Evolutionary conservation across 2,797 vertebrate species (phyloP).

Genomic region (Trematomus bernacchii): DNA sequence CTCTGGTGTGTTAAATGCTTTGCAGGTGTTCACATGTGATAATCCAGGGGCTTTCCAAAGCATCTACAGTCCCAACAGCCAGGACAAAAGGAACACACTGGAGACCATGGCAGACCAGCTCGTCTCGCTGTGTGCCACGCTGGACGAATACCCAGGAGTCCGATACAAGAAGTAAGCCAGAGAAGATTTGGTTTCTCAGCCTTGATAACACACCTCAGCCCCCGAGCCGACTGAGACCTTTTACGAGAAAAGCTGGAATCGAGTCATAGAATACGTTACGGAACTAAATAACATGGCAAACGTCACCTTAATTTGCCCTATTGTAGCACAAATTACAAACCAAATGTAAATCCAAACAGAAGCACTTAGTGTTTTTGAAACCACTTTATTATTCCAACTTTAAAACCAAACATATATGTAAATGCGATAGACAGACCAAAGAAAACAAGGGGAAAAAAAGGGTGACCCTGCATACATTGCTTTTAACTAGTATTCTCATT

Average conservation of each 20-base stretch:
- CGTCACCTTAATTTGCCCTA: neutral
- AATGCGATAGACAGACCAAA: neutral
- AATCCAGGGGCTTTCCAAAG: conserved; percentile 91
- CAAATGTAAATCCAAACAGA: neutral
- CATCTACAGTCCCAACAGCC: conserved; percentile 90
- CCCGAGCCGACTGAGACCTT: conserved; percentile 28
- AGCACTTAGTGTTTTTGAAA: neutral
- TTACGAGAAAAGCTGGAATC: conserved; percentile 24
- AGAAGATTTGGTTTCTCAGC: conserved; percentile 38
- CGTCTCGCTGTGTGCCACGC: conserved; percentile 93
- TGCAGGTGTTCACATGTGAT: conserved; percentile 93
- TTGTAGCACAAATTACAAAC: neutral
- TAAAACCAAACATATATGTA: neutral
- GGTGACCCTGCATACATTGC: too few species aligned
- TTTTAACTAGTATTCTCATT: too few species aligned
- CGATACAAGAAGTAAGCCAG: conserved; percentile 91
- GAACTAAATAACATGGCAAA: neutral
- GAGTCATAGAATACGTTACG: neutral
- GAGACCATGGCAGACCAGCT: conserved; percentile 91
- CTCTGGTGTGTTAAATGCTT: neutral
- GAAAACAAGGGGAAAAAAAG: neutral
- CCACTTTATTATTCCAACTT: accelerated
- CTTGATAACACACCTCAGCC: conserved; percentile 26
- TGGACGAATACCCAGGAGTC: conserved; percentile 96
- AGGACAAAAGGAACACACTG: conserved; percentile 85